These are phyloP conservation scores for Heliconius melpomene DNA, from an alignment of 1,140 invertebrate genomes.

Conservation along the genomic window DNA sequence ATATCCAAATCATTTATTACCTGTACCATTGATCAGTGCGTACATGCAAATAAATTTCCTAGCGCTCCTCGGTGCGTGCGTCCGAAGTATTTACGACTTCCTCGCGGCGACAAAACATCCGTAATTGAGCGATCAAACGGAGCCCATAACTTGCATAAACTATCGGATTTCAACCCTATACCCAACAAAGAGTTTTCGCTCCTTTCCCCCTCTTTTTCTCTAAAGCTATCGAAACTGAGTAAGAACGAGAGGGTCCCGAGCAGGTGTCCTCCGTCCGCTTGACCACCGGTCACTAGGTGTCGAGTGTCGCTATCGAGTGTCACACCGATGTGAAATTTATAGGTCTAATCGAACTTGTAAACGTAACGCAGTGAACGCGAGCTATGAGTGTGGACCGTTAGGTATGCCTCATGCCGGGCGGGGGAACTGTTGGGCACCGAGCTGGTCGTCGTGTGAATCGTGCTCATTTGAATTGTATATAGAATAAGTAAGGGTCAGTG, in stretches of 20 bases:
- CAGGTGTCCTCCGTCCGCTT: conserved; percentile 48
- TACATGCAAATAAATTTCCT: conserved; percentile 51
- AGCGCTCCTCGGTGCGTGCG: conserved; percentile 40
- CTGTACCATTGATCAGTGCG: conserved; percentile 32
- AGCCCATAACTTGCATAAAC: conserved; percentile 58
- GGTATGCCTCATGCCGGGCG: conserved; percentile 27
- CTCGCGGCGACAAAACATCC: conserved; percentile 59
- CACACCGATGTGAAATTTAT: conserved; percentile 61
- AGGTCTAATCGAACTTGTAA: conserved; percentile 46
- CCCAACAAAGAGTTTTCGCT: conserved; percentile 37
- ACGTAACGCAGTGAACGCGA: conserved; percentile 58
- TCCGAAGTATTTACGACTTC: conserved; percentile 66
- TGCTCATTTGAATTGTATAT: conserved; percentile 70
- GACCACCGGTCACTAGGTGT: conserved; percentile 49
- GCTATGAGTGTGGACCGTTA: conserved; percentile 49
- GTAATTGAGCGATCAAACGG: conserved; percentile 70
- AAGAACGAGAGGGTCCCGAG: conserved; percentile 31
- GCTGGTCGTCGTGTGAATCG: conserved; percentile 57
- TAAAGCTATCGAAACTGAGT: neutral
- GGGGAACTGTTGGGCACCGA: conserved; percentile 27
- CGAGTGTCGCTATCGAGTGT: conserved; percentile 51
- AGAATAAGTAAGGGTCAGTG: conserved; percentile 43
- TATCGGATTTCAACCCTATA: conserved; percentile 66
- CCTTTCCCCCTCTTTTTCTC: conserved; percentile 21
- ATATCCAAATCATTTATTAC: conserved; percentile 37